A percentile compares a stretch with the other conserved stretches of the same genome.
These are phyloP conservation scores for Acromyrmex echinatior DNA, from an alignment of 1,140 invertebrate species.

Conservation along the genomic window DNA sequence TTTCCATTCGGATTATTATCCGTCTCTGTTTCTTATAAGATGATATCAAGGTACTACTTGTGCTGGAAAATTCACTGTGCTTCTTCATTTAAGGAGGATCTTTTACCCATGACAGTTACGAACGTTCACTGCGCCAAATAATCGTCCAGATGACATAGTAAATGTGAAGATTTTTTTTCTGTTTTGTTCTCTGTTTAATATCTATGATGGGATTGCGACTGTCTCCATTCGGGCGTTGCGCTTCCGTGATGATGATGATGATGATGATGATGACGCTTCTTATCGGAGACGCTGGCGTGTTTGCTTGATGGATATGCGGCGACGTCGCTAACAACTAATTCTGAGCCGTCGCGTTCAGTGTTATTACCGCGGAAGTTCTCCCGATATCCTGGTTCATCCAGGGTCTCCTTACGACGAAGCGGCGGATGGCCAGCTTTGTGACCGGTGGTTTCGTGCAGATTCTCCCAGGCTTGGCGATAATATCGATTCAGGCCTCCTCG, in stretches of 20 bases:
- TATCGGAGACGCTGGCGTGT: slow-evolving; percentile 86
- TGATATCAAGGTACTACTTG: slow-evolving; percentile 21
- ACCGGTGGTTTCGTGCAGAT: slow-evolving; percentile 93
- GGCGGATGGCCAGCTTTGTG: slow-evolving; percentile 88
- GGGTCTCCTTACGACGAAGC: slow-evolving; percentile 90
- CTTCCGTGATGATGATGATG: slow-evolving; percentile 91
- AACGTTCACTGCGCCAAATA: slow-evolving; percentile 39
- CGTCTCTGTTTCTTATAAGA: slow-evolving; percentile 27
- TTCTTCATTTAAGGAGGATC: slow-evolving; percentile 40
- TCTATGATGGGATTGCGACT: slow-evolving; percentile 84
- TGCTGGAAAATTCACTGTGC: slow-evolving; percentile 39
- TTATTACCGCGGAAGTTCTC: slow-evolving; percentile 86
- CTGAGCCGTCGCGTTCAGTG: slow-evolving; percentile 92
- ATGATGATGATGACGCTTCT: slow-evolving; percentile 94
- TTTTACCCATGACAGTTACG: slow-evolving; percentile 18
- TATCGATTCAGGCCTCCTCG: slow-evolving; percentile 93
- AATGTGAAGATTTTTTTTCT: background rate
- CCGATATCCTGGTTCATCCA: slow-evolving; percentile 89
- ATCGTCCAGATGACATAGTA: background rate
- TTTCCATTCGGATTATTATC: slow-evolving; percentile 33
- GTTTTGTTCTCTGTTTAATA: slow-evolving; percentile 76
- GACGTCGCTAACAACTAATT: slow-evolving; percentile 93
- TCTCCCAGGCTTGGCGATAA: slow-evolving; percentile 97
- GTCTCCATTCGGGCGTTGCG: slow-evolving; percentile 83
- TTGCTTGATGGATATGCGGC: slow-evolving; percentile 86